These are phyloP conservation scores for Sandelia bainsii DNA, from an alignment of 2,797 vertebrate genomes.

Conservation along the genomic window DNA sequence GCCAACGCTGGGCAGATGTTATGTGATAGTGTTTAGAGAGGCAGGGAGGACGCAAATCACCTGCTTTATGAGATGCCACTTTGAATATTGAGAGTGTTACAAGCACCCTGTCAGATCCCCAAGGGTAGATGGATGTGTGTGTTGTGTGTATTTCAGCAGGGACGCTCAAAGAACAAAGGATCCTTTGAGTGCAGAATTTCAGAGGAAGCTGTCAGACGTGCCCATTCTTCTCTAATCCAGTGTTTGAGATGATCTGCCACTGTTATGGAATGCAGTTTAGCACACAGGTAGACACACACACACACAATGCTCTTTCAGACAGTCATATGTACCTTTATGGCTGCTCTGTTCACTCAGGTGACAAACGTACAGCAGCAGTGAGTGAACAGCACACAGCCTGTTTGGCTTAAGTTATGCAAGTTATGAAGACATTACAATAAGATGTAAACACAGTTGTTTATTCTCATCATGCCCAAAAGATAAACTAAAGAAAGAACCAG, in stretches of 20 bases:
- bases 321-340: constrained; percentile 8
- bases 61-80: constrained; percentile 18
- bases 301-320: constrained; percentile 25
- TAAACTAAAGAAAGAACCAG: neutral
- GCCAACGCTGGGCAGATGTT: neutral
- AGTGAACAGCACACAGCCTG: neutral
- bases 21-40: constrained; percentile 38
- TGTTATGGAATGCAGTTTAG: constrained; percentile 59
- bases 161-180: constrained; percentile 62
- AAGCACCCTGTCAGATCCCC: constrained; percentile 13
- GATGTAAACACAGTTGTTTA: neutral
- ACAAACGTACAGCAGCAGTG: neutral
- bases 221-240: constrained; percentile 62
- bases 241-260: constrained; percentile 60
- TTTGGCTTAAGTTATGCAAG: neutral
- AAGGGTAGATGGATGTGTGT: neutral
- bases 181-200: constrained; percentile 57
- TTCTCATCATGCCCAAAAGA: neutral
- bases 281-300: constrained; percentile 34
- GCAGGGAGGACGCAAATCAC: neutral
- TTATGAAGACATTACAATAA: neutral
- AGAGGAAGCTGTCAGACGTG: constrained; percentile 58
- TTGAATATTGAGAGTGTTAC: constrained; percentile 18
- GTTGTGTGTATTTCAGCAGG: constrained; percentile 9
- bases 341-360: constrained; percentile 23